Conservation (phyloP, 2,113 vertebrate genomes). For the Sciurus niger region DNA sequence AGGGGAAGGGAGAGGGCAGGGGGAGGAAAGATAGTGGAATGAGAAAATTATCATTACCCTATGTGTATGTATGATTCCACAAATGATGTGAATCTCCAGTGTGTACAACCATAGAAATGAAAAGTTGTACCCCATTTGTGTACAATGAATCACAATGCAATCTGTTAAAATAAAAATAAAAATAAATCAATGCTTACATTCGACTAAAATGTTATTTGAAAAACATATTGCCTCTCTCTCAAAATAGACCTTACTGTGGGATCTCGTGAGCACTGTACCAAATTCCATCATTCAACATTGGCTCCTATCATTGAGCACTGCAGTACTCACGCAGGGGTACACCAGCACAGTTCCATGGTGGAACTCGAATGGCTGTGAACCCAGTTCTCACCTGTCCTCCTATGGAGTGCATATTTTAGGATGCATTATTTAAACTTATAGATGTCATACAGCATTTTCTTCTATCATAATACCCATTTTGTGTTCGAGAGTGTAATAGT, state of each 20-base stretch:
- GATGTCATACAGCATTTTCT: neutral
- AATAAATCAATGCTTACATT: neutral
- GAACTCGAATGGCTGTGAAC: neutral
- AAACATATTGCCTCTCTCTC: neutral
- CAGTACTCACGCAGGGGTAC: neutral
- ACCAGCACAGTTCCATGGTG: neutral
- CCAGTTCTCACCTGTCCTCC: neutral
- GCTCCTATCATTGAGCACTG: neutral
- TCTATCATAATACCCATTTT: neutral
- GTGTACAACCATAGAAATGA: no score
- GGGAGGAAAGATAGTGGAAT: no score
- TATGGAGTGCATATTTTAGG: neutral
- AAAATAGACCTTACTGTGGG: neutral
- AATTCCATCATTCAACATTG: neutral
- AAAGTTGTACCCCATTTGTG: no score
- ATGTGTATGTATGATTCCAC: no score
- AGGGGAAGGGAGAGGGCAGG: no score
- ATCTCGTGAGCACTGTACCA: neutral
- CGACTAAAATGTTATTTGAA: neutral
- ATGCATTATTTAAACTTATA: neutral
- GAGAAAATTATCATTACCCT: no score
- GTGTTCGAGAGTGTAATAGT: neutral
- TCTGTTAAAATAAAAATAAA: no score
- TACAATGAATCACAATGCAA: no score
- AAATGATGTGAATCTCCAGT: no score